These are phyloP conservation scores for Anticlea derivata DNA, from an alignment of 2,888 invertebrate species.

Conservation along the genomic window DNA sequence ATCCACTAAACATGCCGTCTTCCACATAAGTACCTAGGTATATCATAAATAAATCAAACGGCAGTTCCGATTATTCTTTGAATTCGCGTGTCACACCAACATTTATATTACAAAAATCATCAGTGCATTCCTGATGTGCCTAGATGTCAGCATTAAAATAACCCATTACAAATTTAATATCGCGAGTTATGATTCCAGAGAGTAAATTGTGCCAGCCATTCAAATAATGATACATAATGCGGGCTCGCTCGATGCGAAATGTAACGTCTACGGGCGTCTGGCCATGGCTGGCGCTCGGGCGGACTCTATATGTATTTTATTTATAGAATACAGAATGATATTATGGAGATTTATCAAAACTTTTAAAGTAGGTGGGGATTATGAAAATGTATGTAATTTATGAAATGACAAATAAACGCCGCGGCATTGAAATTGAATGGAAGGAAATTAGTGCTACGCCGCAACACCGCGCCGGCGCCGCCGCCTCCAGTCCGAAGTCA, in stretches of 20 bases:
- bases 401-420: not conserved
- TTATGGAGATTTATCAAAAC: constrained; percentile 19
- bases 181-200: constrained; percentile 65
- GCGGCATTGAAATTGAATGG: constrained; percentile 1
- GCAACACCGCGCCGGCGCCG: not conserved
- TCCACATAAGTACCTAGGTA: constrained; percentile 11
- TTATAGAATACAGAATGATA: constrained; percentile 21
- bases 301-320: constrained; percentile 32
- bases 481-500: not conserved
- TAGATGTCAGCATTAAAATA: constrained; percentile 63
- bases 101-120: constrained; percentile 32
- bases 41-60: constrained; percentile 24
- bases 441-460: not conserved
- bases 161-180: constrained; percentile 73
- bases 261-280: constrained; percentile 36
- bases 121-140: constrained; percentile 36
- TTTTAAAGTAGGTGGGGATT: not conserved
- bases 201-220: constrained; percentile 79
- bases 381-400: not conserved
- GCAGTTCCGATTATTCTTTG: constrained; percentile 16
- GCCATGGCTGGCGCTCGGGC: constrained; percentile 41
- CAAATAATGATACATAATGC: constrained; percentile 79
- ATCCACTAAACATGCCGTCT: constrained; percentile 22
- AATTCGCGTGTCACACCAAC: constrained; percentile 9
- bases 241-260: constrained; percentile 62